Evolutionary conservation across 2,888 invertebrate species (phyloP).

Genomic region (Heliconius erato): DNA sequence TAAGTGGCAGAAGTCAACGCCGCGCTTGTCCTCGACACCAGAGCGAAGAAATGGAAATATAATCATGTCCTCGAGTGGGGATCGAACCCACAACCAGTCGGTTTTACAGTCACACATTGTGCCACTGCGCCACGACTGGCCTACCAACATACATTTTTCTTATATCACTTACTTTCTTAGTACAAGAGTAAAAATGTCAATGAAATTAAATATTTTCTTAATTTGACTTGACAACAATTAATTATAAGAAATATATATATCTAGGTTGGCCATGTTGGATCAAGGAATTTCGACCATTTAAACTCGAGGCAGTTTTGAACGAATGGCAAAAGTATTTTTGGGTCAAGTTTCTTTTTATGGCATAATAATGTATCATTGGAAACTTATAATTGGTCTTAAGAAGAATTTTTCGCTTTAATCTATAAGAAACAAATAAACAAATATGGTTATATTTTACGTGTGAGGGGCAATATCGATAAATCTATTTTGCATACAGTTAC

Average conservation of each 20-base stretch:
- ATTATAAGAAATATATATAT: slow-evolving; percentile 45
- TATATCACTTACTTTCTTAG: neutral
- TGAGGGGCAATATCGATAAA: slow-evolving; percentile 18
- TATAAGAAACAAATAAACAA: slow-evolving; percentile 31
- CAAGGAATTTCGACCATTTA: slow-evolving; percentile 34
- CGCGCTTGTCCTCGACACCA: too few species aligned
- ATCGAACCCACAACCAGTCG: too few species aligned
- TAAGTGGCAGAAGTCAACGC: too few species aligned
- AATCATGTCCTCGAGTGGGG: too few species aligned
- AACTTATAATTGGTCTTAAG: slow-evolving; percentile 41
- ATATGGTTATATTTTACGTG: slow-evolving; percentile 26
- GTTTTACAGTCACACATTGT: too few species aligned
- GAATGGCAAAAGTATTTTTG: slow-evolving; percentile 34
- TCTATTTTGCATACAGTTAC: slow-evolving; percentile 21
- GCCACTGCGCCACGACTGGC: too few species aligned
- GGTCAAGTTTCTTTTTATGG: slow-evolving; percentile 37
- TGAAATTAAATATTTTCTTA: slow-evolving; percentile 10
- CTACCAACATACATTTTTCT: neutral
- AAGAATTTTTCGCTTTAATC: slow-evolving; percentile 22
- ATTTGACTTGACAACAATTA: slow-evolving; percentile 39
- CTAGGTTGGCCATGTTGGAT: slow-evolving; percentile 47
- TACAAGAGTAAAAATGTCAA: slow-evolving; percentile 27
- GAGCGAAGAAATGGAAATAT: too few species aligned
- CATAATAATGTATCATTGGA: slow-evolving; percentile 38
- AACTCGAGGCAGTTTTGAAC: slow-evolving; percentile 28